Evolutionary conservation across 1,140 invertebrate genomes (phyloP).

Genomic region (Acromyrmex heyeri): DNA sequence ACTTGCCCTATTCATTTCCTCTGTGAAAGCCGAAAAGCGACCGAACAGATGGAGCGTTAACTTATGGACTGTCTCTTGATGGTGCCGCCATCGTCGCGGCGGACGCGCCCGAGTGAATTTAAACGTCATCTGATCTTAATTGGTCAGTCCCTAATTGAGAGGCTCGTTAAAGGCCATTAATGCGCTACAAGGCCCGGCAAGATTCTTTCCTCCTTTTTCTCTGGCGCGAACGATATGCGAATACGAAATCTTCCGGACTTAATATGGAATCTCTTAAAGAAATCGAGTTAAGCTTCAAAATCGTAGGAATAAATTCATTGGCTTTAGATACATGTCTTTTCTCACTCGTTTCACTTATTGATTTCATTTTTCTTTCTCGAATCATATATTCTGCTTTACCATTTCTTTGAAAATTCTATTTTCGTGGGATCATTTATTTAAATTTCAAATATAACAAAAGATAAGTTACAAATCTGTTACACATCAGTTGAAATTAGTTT

Average conservation of each 20-base stretch:
- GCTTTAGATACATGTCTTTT: background rate
- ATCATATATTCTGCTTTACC: background rate
- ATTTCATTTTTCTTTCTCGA: background rate
- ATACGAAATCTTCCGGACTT: background rate
- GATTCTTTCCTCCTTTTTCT: background rate
- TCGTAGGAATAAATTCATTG: background rate
- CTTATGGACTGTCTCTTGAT: slow-evolving; percentile 82
- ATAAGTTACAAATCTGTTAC: background rate
- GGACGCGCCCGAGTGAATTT: slow-evolving; percentile 78
- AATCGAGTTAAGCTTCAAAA: background rate
- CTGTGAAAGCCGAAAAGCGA: slow-evolving; percentile 83
- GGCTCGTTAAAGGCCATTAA: slow-evolving; percentile 78
- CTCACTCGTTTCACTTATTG: background rate
- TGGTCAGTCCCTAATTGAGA: slow-evolving; percentile 81
- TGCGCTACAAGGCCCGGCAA: slow-evolving; percentile 62
- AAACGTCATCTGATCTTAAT: slow-evolving; percentile 79
- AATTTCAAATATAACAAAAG: background rate
- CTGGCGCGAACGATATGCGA: slow-evolving; percentile 15
- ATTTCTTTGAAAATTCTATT: background rate
- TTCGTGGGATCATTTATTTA: background rate
- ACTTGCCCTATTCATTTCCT: slow-evolving; percentile 84
- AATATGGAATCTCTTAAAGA: background rate
- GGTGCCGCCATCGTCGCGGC: slow-evolving; percentile 64
- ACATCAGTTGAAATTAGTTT: background rate
- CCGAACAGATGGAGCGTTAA: slow-evolving; percentile 83